These are phyloP conservation scores for Athalia rosae DNA, from an alignment of 2,888 invertebrate genomes.

Conservation along the genomic window DNA sequence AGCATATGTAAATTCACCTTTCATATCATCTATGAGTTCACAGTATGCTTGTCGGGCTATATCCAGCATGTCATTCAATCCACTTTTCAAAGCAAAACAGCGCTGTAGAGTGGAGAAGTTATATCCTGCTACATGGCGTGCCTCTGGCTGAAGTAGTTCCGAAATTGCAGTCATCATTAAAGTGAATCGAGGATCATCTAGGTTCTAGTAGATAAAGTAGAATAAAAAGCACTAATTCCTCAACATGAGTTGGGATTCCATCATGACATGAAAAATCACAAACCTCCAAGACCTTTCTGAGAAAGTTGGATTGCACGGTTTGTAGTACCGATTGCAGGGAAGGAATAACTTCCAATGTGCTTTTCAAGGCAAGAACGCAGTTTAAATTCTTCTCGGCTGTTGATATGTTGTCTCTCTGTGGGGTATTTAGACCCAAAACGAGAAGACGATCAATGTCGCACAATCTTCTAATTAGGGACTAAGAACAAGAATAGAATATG, in stretches of 20 bases:
- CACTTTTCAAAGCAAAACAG: conserved; percentile 86
- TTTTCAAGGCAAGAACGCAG: conserved; percentile 85
- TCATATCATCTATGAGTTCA: conserved; percentile 89
- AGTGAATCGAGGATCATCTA: conserved; percentile 71
- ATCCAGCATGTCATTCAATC: conserved; percentile 87
- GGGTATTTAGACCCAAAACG: conserved; percentile 76
- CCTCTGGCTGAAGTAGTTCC: conserved; percentile 77
- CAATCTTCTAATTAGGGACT: conserved; percentile 81
- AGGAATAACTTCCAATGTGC: conserved; percentile 83
- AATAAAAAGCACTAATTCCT: conserved; percentile 57
- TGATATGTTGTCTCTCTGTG: conserved; percentile 61
- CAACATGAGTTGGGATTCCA: conserved; percentile 52
- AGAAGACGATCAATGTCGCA: conserved; percentile 88
- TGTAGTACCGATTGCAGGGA: conserved; percentile 78
- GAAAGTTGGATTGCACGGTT: conserved; percentile 75
- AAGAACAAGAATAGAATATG: conserved; percentile 53
- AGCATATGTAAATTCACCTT: conserved; percentile 73
- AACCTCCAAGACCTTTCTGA: conserved; percentile 79
- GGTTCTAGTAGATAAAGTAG: conserved; percentile 59
- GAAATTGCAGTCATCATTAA: conserved; percentile 75
- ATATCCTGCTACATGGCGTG: conserved; percentile 75
- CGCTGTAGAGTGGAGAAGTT: conserved; percentile 78
- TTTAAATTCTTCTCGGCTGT: conserved; percentile 86
- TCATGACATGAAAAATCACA: conserved; percentile 30
- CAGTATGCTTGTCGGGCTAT: conserved; percentile 89